Percentiles rank a stretch among this genome's conserved stretches.
These are phyloP conservation scores for Dreissena polymorpha DNA, from an alignment of 1,140 invertebrate genomes.

Conservation along the genomic window DNA sequence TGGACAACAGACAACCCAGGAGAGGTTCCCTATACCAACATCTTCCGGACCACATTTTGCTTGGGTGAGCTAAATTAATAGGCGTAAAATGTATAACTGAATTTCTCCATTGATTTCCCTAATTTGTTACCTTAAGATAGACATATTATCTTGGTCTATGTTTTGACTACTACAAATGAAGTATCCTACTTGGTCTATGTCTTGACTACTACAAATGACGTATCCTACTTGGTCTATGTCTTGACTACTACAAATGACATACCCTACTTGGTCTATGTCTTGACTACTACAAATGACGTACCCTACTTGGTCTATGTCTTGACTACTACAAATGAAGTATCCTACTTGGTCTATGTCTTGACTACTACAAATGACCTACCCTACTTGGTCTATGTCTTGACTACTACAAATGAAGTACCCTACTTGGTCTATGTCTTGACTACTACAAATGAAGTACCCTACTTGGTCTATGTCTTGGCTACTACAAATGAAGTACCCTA, in stretches of 20 bases:
- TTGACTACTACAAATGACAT: constrained; percentile 38
- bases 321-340: constrained; percentile 58
- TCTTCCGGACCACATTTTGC: too few species aligned
- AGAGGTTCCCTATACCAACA: too few species aligned
- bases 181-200: constrained; percentile 84
- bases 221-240: constrained; percentile 84
- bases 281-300: constrained; percentile 50
- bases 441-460: constrained; percentile 80
- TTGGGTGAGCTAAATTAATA: too few species aligned
- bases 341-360: constrained; percentile 83
- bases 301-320: constrained; percentile 84
- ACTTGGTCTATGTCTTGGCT: constrained; percentile 80
- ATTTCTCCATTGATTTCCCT: too few species aligned
- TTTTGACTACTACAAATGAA: constrained; percentile 9
- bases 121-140: too few species aligned
- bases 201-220: constrained; percentile 25
- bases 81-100: too few species aligned
- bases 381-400: constrained; percentile 82
- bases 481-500: constrained; percentile 81
- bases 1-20: too few species aligned
- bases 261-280: constrained; percentile 84
- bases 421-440: constrained; percentile 80
- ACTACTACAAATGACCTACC: constrained; percentile 75
- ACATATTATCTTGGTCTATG: too few species aligned
- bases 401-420: constrained; percentile 80